phyloP scores from a whole-genome alignment of 2,113 vertebrate species.

The Stercorarius parasiticus region DNA sequence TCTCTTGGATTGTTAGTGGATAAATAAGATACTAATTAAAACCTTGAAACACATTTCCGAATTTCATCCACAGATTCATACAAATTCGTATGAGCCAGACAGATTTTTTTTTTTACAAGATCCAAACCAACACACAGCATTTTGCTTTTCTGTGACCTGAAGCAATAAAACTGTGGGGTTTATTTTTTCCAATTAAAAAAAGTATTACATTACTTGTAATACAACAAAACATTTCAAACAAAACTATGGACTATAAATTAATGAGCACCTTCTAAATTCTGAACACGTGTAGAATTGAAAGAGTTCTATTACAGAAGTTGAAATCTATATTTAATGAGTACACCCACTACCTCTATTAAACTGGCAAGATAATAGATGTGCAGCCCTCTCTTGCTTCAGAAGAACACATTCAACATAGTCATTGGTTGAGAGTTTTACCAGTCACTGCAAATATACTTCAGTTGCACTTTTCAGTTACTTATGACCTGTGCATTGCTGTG shows the following conservation, averaged over 20 bases:
- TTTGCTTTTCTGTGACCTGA: background rate
- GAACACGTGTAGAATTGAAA: background rate
- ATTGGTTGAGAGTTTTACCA: background rate
- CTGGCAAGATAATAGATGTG: conserved; percentile 21
- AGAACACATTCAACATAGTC: background rate
- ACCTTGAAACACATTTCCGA: background rate
- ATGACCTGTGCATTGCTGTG: background rate
- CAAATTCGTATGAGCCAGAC: background rate
- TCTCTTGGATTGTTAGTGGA: background rate
- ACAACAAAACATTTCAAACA: background rate
- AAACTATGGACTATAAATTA: background rate
- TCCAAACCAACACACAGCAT: background rate
- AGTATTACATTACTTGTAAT: background rate
- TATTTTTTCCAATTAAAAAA: background rate
- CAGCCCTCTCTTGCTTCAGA: background rate
- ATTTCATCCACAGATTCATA: background rate
- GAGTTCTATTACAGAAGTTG: conserved; percentile 8
- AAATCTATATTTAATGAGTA: conserved; percentile 30
- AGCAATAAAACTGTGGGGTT: background rate
- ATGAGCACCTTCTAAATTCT: background rate
- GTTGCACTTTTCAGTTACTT: background rate
- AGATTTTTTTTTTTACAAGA: background rate
- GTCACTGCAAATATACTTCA: background rate
- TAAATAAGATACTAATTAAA: conserved; percentile 5
- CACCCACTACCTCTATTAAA: conserved; percentile 1